Percentiles rank a stretch among this genome's conserved stretches.
Evolutionary conservation across 2,888 invertebrate genomes (phyloP).

Genomic region (Agrochola lota): DNA sequence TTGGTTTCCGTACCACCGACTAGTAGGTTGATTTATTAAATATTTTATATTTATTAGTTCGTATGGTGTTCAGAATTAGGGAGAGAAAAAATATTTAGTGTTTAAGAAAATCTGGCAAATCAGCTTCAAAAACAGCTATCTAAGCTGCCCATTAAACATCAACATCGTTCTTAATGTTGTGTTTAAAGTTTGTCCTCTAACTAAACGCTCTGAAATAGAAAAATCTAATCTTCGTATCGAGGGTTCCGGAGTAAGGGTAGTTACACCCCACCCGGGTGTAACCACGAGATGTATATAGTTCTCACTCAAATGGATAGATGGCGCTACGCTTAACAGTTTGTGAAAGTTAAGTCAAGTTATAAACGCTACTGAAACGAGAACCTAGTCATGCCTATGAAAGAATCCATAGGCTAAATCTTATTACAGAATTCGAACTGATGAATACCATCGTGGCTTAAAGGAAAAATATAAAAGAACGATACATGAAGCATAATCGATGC

Average conservation of each 20-base stretch:
- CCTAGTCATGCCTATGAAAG: background rate
- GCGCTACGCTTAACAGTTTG: slow-evolving; percentile 18
- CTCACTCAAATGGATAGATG: slow-evolving; percentile 36
- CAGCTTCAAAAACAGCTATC: background rate
- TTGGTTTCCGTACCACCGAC: background rate
- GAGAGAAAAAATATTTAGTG: background rate
- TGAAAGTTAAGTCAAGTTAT: background rate
- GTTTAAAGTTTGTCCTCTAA: no score
- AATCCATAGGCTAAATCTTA: slow-evolving; percentile 5
- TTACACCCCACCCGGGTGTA: background rate
- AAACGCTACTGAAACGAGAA: background rate
- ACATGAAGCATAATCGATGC: slow-evolving; percentile 39
- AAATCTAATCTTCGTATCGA: background rate
- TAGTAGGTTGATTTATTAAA: background rate
- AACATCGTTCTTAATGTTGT: background rate
- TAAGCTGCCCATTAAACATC: background rate
- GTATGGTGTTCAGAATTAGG: background rate
- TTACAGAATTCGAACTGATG: slow-evolving; percentile 1
- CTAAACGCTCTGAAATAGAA: background rate
- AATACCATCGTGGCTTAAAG: slow-evolving; percentile 16
- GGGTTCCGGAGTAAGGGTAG: background rate
- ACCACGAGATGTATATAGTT: slow-evolving; percentile 23
- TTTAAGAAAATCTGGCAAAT: background rate
- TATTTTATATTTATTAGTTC: background rate
- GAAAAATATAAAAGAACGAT: slow-evolving; percentile 43